Base-by-base conservation (phyloP, 2,888 invertebrate genomes). In the Gastracanthus pulcherrimus region DNA sequence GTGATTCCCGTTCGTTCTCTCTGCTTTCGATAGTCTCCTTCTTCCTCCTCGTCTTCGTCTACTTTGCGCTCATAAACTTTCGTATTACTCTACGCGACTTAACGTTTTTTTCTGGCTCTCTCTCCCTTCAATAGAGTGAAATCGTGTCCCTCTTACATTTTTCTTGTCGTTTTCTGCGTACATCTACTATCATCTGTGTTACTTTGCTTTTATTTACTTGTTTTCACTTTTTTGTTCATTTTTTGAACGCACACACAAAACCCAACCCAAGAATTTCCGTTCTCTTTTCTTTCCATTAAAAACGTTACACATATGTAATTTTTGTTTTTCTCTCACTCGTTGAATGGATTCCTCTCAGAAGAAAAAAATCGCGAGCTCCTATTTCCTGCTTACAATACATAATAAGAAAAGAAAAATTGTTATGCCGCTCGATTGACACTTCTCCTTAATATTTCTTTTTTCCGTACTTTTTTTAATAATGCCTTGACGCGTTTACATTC, bases 401-500 rank as follows among this genome's bases (percentile, higher is more conserved):
- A 60, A 74, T 60, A 51, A 69, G 41, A 78, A 83, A 81, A 78
- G 29, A 79, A 77, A 77, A 78, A 71, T 81, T 70, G n/a, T 76
- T 72, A 74, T 84, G 84, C 84, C 84, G 84, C 84, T 87, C 83
- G 84, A 85, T 87, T 87, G 84, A 86, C 86, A 87, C 84, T 87
- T 87, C 88, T 89, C 87, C 87, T 88, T 89, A 87, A 87, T 88
- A 87, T 85, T 84, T 84, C 82, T 81, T 84, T 86, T 84, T 86
- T 84, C 85, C 83, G 84, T 83, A 86, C 84, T 75, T 75, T 76
- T 60, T 76, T 70, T 79, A 58, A 72, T 76, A 80, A 80, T 82
- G 80, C 51, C 60, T 86, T 86, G 89, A 89, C 88, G 89, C 88
- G 85, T 88, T 90, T 89, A 90, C 89, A 90, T 88, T 88, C 88